Evolutionary conservation across 2,888 invertebrate species (phyloP), one percentile per base, ranked within the genome.

Genomic region (Metellina segmentata): DNA sequence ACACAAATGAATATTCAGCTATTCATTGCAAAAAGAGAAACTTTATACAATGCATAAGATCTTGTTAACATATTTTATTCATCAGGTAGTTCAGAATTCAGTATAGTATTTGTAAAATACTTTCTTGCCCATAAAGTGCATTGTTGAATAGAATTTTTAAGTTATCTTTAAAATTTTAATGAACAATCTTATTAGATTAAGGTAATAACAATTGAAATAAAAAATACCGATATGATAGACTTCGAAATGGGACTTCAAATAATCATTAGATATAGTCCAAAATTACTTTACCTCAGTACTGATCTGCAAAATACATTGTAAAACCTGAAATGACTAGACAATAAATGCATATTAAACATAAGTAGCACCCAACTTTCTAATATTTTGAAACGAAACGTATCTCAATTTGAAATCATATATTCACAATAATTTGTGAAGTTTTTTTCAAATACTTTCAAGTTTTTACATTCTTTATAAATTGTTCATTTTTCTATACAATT

Each of bases 321-420:
- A 61, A 78, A 86, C 75, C 52, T 78, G 9, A 87, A 79, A 87
- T 87, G 87, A 87, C 87, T 87, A 87, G 87, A 87, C 34, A 71
- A 53, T 53, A 13, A 34, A 74, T 49, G 48, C 72, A 52, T 70
- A 52, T 87, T 79, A 78, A 79, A 81, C 71, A 74, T 61, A 81
- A 69, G 74, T 88, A 88, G 88, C 88, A 88, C 88, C 88, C 81
- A 88, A 74, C 69, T 74, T 81, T 88, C 20, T 34, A 61, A 88
- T 88, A 16, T 81, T 81, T 72, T 81, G 51, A 85, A 53, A 81
- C 69, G 72, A 51, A 81, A 74, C 69, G 9, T 51, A 88, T 72
- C 7, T 87, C 70, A 61, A 20, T 16, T 88, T 49, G 53, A 81
- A 71, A 79, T 87, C 70, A 20, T 53, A 79, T 71, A 79, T 87